Conservation (phyloP, 2,797 vertebrate genomes). For the Mallotus villosus region DNA sequence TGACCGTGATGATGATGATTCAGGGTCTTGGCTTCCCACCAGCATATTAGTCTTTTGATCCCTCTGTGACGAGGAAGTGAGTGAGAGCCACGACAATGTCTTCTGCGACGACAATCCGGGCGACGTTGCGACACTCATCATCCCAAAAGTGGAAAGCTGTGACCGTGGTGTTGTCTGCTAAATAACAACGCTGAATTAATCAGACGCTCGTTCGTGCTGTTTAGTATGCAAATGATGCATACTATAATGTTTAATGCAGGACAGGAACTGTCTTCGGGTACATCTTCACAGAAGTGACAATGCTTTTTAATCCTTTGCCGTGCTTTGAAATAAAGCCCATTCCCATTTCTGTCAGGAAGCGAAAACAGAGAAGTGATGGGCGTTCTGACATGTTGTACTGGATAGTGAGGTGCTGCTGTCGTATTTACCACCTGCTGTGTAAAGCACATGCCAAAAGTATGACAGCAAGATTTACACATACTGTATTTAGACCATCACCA, state of each 20-base stretch:
- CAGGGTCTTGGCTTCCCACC: neutral
- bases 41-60: neutral
- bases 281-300: neutral
- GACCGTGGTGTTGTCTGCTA: no score
- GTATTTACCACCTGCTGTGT: constrained; percentile 42
- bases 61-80: neutral
- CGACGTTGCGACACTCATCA: neutral
- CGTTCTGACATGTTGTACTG: constrained; percentile 38
- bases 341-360: neutral
- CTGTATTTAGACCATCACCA: constrained; percentile 32
- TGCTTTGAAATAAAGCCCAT: constrained; percentile 15
- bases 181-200: no score
- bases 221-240: no score
- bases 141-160: neutral
- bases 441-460: constrained; percentile 51
- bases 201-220: no score
- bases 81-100: neutral
- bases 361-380: constrained; percentile 12
- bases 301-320: constrained; percentile 7
- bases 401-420: constrained; percentile 51
- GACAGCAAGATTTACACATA: constrained; percentile 48
- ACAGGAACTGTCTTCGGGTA: no score
- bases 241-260: no score
- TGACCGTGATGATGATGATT: neutral
- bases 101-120: neutral